These are phyloP conservation scores for Desmodus rotundus DNA, from an alignment of 2,113 vertebrate species.

Conservation along the genomic window DNA sequence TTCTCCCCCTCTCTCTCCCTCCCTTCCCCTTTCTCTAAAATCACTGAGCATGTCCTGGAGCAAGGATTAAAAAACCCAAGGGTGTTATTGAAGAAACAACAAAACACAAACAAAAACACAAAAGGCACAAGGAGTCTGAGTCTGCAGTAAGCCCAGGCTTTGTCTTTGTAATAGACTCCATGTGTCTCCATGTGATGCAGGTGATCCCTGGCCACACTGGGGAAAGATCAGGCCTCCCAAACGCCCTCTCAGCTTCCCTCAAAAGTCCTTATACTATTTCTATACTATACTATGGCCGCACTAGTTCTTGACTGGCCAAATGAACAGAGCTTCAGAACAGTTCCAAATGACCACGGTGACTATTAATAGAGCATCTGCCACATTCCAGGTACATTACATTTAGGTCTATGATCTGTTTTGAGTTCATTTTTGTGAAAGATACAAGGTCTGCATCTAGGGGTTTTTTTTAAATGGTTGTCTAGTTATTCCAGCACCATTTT, in stretches of 20 bases:
- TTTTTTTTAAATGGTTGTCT: neutral
- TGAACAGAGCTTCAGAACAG: neutral
- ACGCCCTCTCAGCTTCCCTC: neutral
- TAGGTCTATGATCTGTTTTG: neutral
- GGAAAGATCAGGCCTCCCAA: neutral
- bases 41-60: too few relatives aligned
- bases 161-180: neutral
- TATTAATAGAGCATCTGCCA: neutral
- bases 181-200: neutral
- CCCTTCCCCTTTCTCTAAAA: too few relatives aligned
- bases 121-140: neutral
- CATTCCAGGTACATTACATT: neutral
- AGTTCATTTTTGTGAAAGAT: conserved; percentile 5
- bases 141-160: neutral
- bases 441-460: neutral
- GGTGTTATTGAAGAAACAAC: neutral
- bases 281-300: neutral
- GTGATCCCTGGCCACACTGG: neutral
- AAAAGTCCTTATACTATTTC: neutral
- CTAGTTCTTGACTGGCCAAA: neutral
- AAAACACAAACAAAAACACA: neutral
- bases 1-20: too few relatives aligned
- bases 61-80: neutral
- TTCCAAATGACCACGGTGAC: conserved; percentile 4
- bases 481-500: neutral